These are phyloP conservation scores for Potamarius usumacintae DNA, from an alignment of 2,113 vertebrate genomes.

Conservation along the genomic window DNA sequence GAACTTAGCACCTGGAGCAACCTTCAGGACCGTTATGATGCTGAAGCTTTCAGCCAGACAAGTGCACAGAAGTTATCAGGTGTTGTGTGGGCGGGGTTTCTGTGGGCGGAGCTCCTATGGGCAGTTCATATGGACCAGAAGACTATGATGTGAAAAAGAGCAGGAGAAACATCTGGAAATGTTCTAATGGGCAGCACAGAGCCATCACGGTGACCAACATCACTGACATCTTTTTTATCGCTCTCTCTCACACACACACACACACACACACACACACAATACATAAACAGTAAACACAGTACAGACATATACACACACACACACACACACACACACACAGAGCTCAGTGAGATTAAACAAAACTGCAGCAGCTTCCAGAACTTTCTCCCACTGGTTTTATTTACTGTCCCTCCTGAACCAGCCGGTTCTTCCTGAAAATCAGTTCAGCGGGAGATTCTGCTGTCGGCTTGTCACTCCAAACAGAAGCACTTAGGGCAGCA, in stretches of 20 bases:
- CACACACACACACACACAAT: not conserved
- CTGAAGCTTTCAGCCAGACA: not conserved
- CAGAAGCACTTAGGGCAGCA: not conserved
- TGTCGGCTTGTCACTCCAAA: conserved; percentile 3
- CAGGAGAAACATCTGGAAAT: conserved; percentile 37
- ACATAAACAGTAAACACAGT: too few relatives aligned
- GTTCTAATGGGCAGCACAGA: not conserved
- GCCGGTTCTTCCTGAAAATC: conserved; percentile 42
- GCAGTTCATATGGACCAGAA: conserved; percentile 24
- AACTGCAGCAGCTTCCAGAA: not conserved
- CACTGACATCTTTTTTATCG: not conserved
- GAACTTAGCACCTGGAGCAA: too few relatives aligned
- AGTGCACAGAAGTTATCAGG: not conserved
- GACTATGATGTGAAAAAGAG: not conserved
- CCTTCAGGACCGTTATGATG: not conserved
- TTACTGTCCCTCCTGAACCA: conserved; percentile 8
- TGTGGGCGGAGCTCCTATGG: not conserved
- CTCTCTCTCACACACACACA: not conserved
- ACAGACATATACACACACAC: not conserved
- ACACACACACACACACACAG: not conserved
- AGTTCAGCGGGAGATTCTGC: conserved; percentile 3
- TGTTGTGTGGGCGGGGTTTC: not conserved
- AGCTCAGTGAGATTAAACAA: not conserved
- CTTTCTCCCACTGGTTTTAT: not conserved
- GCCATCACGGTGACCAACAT: not conserved